A percentile compares a stretch with the other conserved stretches of the same genome.
phyloP scores from a whole-genome alignment of 2,888 invertebrate species.

The Shargacucullia verbasci region DNA sequence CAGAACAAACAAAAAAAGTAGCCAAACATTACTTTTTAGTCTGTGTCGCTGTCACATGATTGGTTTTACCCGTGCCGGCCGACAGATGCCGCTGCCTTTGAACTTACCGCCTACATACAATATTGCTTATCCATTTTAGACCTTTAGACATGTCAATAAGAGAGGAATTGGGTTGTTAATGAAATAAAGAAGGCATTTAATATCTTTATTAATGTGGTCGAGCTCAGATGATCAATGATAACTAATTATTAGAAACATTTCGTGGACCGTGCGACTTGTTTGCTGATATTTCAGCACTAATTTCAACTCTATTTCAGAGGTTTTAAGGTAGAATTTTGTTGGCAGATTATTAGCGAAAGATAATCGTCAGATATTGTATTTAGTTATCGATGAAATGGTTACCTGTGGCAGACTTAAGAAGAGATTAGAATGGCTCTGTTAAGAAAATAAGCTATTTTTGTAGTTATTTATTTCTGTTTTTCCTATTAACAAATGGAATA shows the following conservation, averaged over 20 bases:
- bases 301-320: conserved; percentile 8
- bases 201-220: conserved; percentile 62
- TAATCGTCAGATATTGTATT: conserved; percentile 85
- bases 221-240: conserved; percentile 62
- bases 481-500: conserved; percentile 24
- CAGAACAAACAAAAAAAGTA: conserved; percentile 53
- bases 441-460: conserved; percentile 13
- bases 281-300: conserved; percentile 20
- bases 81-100: conserved; percentile 77
- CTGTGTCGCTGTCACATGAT: conserved; percentile 78
- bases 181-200: conserved; percentile 57
- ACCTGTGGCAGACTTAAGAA: conserved; percentile 59
- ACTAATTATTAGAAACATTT: conserved; percentile 62
- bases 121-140: conserved; percentile 15
- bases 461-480: conserved; percentile 15
- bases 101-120: conserved; percentile 73
- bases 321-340: conserved; percentile 13
- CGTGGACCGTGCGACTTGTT: conserved; percentile 50
- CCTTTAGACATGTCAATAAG: conserved; percentile 1
- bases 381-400: conserved; percentile 80
- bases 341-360: conserved; percentile 67
- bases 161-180: conserved; percentile 17
- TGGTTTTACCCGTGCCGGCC: conserved; percentile 79
- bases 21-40: conserved; percentile 58
- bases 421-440: conserved; percentile 49